Percentiles rank a stretch among this genome's conserved stretches.
Conservation (phyloP, 2,797 vertebrate genomes). For the Gymnothorax javanicus region DNA sequence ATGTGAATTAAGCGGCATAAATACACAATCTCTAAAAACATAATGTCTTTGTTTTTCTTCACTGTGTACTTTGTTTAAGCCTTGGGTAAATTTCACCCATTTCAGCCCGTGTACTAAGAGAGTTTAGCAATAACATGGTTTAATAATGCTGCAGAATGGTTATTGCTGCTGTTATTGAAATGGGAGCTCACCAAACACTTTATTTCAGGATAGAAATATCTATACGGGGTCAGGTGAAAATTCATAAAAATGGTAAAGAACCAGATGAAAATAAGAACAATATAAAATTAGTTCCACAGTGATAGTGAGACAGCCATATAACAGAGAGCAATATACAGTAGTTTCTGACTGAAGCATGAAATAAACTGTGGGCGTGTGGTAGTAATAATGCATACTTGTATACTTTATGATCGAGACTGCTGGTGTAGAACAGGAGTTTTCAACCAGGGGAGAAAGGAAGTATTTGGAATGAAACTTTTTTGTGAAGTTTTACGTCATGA, state of each 20-base stretch:
- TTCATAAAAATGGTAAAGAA: background rate
- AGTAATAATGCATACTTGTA: background rate
- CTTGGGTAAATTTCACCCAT: background rate
- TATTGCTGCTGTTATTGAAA: background rate
- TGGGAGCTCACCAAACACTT: background rate
- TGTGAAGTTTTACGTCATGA: background rate
- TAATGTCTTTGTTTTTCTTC: conserved; percentile 1
- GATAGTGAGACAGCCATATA: background rate
- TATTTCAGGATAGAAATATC: background rate
- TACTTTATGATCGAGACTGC: background rate
- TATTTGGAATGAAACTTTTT: background rate
- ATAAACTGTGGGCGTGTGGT: background rate
- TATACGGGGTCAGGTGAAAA: background rate
- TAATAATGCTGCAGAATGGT: background rate
- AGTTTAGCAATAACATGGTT: background rate
- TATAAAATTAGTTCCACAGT: background rate
- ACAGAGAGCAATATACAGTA: background rate
- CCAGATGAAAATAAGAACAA: background rate
- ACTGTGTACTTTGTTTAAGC: background rate
- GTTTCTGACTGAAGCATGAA: background rate
- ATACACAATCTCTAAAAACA: background rate
- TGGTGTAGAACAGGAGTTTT: background rate
- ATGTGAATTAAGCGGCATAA: background rate
- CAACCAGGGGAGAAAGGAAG: background rate
- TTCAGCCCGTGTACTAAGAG: background rate